These are phyloP conservation scores for Lycia hirtaria DNA, from an alignment of 2,888 invertebrate genomes.

Conservation along the genomic window DNA sequence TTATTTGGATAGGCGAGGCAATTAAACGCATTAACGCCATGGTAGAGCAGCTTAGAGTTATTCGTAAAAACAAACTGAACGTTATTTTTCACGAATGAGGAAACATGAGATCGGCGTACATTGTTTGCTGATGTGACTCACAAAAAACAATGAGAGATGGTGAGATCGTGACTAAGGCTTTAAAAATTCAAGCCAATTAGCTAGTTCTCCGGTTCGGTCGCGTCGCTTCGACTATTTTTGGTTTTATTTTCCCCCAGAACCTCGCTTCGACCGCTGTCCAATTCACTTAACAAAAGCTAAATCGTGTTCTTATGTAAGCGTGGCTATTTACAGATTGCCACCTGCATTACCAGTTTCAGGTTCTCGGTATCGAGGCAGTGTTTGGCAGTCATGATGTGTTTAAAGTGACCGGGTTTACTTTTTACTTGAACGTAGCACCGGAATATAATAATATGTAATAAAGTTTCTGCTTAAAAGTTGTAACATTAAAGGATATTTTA, in stretches of 20 bases:
- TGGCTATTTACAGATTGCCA: constrained; percentile 42
- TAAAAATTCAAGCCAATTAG: constrained; percentile 79
- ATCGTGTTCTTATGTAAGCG: constrained; percentile 44
- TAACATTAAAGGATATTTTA: no score
- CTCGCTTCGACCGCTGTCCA: constrained; percentile 33
- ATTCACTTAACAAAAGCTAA: constrained; percentile 43
- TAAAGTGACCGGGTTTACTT: constrained; percentile 40
- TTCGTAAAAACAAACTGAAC: constrained; percentile 40
- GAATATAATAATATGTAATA: no score
- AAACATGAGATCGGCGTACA: constrained; percentile 55
- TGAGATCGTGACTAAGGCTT: constrained; percentile 74
- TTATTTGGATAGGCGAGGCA: constrained; percentile 6
- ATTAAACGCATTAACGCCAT: constrained; percentile 17
- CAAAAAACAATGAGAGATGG: constrained; percentile 63
- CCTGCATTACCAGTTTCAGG: constrained; percentile 40
- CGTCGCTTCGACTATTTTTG: constrained; percentile 47
- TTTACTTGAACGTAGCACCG: not conserved
- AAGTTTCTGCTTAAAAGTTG: no score
- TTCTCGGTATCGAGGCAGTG: constrained; percentile 39
- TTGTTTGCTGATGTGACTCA: constrained; percentile 71
- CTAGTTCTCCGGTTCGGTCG: constrained; percentile 50
- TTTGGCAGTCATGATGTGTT: constrained; percentile 35
- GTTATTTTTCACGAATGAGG: constrained; percentile 57
- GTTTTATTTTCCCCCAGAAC: constrained; percentile 51
- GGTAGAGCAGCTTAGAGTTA: constrained; percentile 34